These are phyloP conservation scores for Porites rus DNA, from an alignment of 92 coral and sea anemone genomes.

Conservation along the genomic window DNA sequence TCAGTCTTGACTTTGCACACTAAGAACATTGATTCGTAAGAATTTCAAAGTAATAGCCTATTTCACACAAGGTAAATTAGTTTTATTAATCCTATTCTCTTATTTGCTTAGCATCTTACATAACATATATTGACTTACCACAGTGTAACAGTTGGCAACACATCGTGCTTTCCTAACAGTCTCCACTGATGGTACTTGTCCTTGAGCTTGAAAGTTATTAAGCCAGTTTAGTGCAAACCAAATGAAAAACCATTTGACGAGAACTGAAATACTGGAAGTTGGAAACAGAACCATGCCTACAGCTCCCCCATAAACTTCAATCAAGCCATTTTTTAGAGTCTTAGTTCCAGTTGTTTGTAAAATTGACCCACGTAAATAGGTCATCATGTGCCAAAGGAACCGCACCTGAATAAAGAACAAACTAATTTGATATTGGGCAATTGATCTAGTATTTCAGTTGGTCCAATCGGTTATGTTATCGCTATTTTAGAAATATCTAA, in stretches of 20 bases:
- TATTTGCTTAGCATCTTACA: neutral
- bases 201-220: neutral
- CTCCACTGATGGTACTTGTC: too few relatives aligned
- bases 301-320: neutral
- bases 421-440: too few relatives aligned
- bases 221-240: slow-evolving; percentile 7
- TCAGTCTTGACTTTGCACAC: too few relatives aligned
- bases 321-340: neutral
- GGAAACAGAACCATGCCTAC: neutral
- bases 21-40: too few relatives aligned
- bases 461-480: too few relatives aligned
- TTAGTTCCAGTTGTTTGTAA: neutral
- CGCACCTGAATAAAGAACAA: too few relatives aligned
- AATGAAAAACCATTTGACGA: neutral
- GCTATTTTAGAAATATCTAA: too few relatives aligned
- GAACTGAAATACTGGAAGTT: neutral
- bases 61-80: too few relatives aligned
- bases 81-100: too few relatives aligned
- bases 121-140: slow-evolving; percentile 28
- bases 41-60: too few relatives aligned
- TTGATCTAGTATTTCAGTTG: too few relatives aligned
- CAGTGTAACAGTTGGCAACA: slow-evolving; percentile 59
- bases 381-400: too few relatives aligned
- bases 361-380: neutral
- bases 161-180: slow-evolving; percentile 58